Evolutionary conservation across 2,797 vertebrate species (phyloP), one percentile per base, ranked within the genome.

Genomic region (Micropoecilia bifurca): DNA sequence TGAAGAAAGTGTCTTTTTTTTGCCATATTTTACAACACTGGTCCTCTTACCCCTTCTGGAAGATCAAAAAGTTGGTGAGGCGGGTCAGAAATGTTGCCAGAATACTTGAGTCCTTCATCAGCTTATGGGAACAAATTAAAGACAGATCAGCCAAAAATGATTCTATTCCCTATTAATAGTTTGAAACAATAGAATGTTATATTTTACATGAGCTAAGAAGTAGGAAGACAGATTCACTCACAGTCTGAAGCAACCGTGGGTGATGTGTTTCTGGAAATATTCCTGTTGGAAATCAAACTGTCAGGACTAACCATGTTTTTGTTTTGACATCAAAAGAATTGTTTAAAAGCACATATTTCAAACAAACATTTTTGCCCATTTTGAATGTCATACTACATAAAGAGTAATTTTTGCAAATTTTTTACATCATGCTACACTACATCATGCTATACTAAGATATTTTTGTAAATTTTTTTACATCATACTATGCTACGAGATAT

Each of bases 241-340:
- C 98, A 90, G 92, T 97, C 92, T 99, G 98, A 77, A 97, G 90
- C 73, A 98, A 92, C 20, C 97, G 94, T 36, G 98, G 98, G 83
- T 97, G 86, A 86, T 97, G 89, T 0, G 96, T 96, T 91, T 99
- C 98, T 0, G 98, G 98, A 83, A 99, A 99, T 85, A 99, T 92
- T 84, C 98, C 98, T 99, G 91, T 43, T 88, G 14, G 72, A 66
- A 75, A 84, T 1, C 18, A 30, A 69, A 83, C 6, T 6, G 22
- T 80, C 69, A 10, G 25, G 10, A 10, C 13, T 6, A 55, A 28
- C 4, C 3, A 41, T 6, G 50, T 47, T 25, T 39, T 79, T 12
- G 46, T 25, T 39, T 79, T 12, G 46, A 78, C 7, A 14, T 36
- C 22, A 50, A 9, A 74, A 14, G 16, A 46, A 41, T 43, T 47